Evolutionary conservation across 2,797 vertebrate species (phyloP).

Genomic region (Eupleurogrammus muticus): DNA sequence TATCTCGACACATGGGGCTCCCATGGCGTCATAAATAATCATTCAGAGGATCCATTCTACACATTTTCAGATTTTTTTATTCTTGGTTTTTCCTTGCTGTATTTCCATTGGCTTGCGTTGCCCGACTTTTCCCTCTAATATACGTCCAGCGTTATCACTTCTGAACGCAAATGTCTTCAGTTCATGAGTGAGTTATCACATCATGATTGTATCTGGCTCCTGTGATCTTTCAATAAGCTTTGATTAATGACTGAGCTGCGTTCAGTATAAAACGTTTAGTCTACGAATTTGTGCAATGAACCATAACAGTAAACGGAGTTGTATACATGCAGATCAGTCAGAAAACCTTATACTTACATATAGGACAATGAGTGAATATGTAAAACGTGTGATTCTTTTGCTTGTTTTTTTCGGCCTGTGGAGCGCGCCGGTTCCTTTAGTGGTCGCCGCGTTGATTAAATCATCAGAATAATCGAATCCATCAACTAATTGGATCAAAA

Average conservation of each 20-base stretch:
- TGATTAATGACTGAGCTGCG: not conserved
- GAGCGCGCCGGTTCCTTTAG: slow-evolving; percentile 34
- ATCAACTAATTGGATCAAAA: slow-evolving; percentile 72
- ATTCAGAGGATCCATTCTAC: not conserved
- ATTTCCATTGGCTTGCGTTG: no score
- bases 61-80: not conserved
- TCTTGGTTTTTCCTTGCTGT: no score
- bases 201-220: not conserved
- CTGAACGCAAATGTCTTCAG: not conserved
- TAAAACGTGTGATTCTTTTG: no score
- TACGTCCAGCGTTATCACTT: no score
- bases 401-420: not conserved
- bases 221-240: not conserved
- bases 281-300: no score
- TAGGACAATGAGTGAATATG: no score
- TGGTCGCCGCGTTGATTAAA: slow-evolving; percentile 52
- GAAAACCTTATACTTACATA: no score
- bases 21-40: no score
- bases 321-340: no score
- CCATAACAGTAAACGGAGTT: no score
- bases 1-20: not conserved
- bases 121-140: no score
- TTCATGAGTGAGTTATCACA: not conserved
- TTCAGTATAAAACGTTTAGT: not conserved
- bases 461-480: slow-evolving; percentile 67